Conservation (phyloP, 2,888 invertebrate genomes). For the Corbicula japonica region DNA sequence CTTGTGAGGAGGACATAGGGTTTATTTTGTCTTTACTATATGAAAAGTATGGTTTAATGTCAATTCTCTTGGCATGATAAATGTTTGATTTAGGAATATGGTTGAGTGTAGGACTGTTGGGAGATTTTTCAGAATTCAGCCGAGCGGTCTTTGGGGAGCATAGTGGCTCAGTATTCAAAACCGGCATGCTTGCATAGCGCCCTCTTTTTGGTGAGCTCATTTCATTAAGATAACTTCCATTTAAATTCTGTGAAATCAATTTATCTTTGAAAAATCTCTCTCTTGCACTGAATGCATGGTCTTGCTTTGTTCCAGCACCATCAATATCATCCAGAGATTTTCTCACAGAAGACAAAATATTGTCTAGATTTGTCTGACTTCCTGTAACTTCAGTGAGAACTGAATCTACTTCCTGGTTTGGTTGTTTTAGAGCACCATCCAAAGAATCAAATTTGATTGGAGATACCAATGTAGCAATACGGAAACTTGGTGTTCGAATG, state of each 20-base stretch:
- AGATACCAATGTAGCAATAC: conserved; percentile 74
- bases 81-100: conserved; percentile 32
- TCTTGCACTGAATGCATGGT: conserved; percentile 30
- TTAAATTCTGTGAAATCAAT: conserved; percentile 37
- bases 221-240: conserved; percentile 58
- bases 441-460: conserved; percentile 73
- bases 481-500: conserved; percentile 78
- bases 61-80: conserved; percentile 56
- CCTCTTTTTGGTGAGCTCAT: conserved; percentile 44
- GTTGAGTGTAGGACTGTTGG: conserved; percentile 37
- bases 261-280: conserved; percentile 19
- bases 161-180: conserved; percentile 47
- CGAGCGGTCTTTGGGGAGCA: conserved; percentile 48
- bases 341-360: conserved; percentile 46
- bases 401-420: background rate
- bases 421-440: conserved; percentile 29
- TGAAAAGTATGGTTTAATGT: conserved; percentile 64
- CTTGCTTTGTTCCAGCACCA: conserved; percentile 6
- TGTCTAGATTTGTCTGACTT: conserved; percentile 38
- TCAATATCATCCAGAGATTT: conserved; percentile 51
- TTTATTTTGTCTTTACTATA: conserved; percentile 50
- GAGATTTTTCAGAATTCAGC: conserved; percentile 48
- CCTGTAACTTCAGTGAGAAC: conserved; percentile 24
- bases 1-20: conserved; percentile 21
- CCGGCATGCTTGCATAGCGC: conserved; percentile 77